Evolutionary conservation across 2,888 invertebrate species (phyloP), one percentile per base, ranked within the genome.

Genomic region (Coenonympha glycerion): DNA sequence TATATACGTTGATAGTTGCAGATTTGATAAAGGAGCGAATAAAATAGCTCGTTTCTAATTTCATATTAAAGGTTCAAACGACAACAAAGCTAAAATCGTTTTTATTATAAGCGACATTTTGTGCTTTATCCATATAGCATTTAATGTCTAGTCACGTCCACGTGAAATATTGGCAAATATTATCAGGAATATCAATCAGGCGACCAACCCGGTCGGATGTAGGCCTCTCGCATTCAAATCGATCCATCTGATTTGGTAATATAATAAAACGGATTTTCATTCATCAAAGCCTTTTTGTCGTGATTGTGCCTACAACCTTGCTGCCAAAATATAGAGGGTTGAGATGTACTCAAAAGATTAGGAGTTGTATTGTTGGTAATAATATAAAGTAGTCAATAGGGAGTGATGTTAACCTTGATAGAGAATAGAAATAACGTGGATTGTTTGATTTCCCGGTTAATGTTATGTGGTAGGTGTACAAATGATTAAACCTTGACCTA

Each of bases 171-270:
- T 66, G 69, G 64, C 68, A 61, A 60, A 59, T 59, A 65, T 69
- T 71, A 73, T 73, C 68, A 70, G 63, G 68, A 73, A 68, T 78
- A 68, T 70, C 71, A 75, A 71, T 68, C 65, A 62, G 57, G 42
- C 46, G 47, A 56, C n/a, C n/a, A n/a, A n/a, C n/a, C n/a, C n/a
- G n/a, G 54, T 57, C 64, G 62, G 65, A 61, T 61, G 62, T 60
- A 66, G 66, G 62, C 56, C 49, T 52, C 50, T 53, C 56, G 58
- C 49, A 76, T 73, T 64, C 58, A 64, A 66, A 71, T 71, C 54
- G 53, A 52, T 45, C 47, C 55, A 49, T 37, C 53, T 57, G 47
- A 58, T 61, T 61, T 59, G 59, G 60, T 61, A 59, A 60, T 59
- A 61, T 58, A 58, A 60, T 59, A 40, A 30, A 53, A 47, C 30